phyloP scores from a whole-genome alignment of 2,113 vertebrate genomes.

The Bubo bubo region DNA sequence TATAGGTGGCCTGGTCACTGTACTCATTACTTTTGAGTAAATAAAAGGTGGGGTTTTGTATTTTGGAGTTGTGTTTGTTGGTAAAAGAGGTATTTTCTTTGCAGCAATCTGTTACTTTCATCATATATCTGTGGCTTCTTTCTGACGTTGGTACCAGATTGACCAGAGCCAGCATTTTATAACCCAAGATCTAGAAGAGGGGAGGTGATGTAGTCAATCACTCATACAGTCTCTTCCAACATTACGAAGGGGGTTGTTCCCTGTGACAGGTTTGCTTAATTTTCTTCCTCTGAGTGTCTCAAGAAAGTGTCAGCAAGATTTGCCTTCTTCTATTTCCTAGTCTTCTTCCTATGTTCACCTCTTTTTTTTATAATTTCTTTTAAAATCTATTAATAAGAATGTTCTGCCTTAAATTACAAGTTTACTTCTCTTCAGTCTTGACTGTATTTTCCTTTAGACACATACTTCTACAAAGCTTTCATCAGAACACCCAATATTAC shows the following conservation, averaged over 20 bases:
- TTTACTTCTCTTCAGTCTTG: neutral
- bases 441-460: neutral
- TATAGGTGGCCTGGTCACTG: slow-evolving; percentile 42
- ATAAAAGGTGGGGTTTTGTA: neutral
- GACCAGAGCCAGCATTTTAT: neutral
- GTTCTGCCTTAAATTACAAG: slow-evolving; percentile 15
- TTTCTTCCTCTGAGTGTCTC: neutral
- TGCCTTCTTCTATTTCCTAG: neutral
- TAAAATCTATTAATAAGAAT: neutral
- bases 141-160: neutral
- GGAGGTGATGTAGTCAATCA: neutral
- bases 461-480: neutral
- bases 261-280: neutral
- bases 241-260: neutral
- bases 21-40: neutral
- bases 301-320: neutral
- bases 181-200: neutral
- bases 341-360: neutral
- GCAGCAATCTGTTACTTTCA: neutral
- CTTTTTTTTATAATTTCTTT: neutral
- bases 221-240: neutral
- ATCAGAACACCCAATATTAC: neutral
- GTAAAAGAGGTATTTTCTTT: neutral
- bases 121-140: neutral
- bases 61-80: neutral